A percentile compares a stretch with the other conserved stretches of the same genome.
phyloP scores from a whole-genome alignment of 2,113 vertebrate species.

The Mystacornis crossleyi region DNA sequence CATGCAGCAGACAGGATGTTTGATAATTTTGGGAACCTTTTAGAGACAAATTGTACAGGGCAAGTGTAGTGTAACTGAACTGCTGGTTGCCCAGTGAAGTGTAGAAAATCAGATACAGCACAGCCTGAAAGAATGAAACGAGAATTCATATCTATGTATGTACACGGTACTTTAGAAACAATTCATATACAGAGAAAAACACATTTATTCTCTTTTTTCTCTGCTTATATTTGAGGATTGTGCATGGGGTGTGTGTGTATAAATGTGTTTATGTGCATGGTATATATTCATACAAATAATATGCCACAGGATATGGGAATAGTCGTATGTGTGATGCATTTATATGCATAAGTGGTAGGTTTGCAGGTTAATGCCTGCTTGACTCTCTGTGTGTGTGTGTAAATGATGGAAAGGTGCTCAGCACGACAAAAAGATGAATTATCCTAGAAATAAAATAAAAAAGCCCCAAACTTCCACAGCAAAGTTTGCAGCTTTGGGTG shows the following conservation, averaged over 20 bases:
- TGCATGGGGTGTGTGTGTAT: neutral
- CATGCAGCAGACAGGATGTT: conserved; percentile 87
- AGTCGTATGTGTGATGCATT: conserved; percentile 35
- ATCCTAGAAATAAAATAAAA: neutral
- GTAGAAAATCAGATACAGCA: conserved; percentile 91
- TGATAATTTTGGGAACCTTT: conserved; percentile 87
- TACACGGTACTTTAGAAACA: conserved; percentile 65
- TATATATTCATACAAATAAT: conserved; percentile 42
- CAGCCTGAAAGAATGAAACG: conserved; percentile 75
- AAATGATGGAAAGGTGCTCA: conserved; percentile 42
- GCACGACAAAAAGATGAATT: conserved; percentile 14
- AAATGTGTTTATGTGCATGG: neutral
- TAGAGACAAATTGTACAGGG: conserved; percentile 87
- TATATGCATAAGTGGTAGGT: conserved; percentile 53
- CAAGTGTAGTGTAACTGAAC: conserved; percentile 88
- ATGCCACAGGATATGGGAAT: neutral
- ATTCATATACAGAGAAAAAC: conserved; percentile 67
- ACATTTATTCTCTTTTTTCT: conserved; percentile 58
- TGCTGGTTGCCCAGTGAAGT: conserved; percentile 88
- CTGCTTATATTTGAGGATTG: conserved; percentile 17
- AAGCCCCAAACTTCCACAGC: neutral
- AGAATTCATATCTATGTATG: conserved; percentile 71
- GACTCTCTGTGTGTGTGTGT: conserved; percentile 26
- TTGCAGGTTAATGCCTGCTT: conserved; percentile 55
- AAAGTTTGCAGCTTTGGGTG: conserved; percentile 59